Evolutionary conservation across 2,888 invertebrate genomes (phyloP).

Genomic region (Dimorphilus gyrociliatus): DNA sequence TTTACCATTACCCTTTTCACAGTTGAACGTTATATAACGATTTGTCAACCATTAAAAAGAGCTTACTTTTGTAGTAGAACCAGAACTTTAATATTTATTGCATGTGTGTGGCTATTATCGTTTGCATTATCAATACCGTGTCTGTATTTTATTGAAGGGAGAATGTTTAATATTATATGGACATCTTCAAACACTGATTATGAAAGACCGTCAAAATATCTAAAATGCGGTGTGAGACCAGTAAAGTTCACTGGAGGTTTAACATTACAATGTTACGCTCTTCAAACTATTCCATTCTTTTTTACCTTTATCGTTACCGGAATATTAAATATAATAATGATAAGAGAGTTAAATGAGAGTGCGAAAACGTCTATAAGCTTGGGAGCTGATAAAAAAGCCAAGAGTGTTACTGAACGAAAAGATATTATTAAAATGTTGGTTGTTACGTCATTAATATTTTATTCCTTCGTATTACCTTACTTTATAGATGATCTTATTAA

Average conservation of each 20-base stretch:
- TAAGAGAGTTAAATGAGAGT: not conserved
- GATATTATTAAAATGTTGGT: not conserved
- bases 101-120: not conserved
- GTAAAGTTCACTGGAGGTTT: constrained; percentile 1
- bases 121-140: not conserved
- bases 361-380: not conserved
- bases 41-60: constrained; percentile 2
- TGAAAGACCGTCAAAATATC: not conserved
- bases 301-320: not conserved
- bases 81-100: not conserved
- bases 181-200: not conserved
- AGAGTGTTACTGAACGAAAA: not conserved
- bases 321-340: not conserved
- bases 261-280: not conserved
- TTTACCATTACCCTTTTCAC: constrained; percentile 2
- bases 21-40: not conserved
- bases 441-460: constrained; percentile 1
- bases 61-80: not conserved
- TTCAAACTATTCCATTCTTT: constrained; percentile 1
- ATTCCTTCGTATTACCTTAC: not conserved
- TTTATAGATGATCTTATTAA: constrained; percentile 1
- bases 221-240: constrained; percentile 1
- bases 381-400: not conserved
- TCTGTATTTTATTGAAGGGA: constrained; percentile 1
- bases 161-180: not conserved